phyloP scores from a whole-genome alignment of 2,888 invertebrate species.

The Oscheius sp. region DNA sequence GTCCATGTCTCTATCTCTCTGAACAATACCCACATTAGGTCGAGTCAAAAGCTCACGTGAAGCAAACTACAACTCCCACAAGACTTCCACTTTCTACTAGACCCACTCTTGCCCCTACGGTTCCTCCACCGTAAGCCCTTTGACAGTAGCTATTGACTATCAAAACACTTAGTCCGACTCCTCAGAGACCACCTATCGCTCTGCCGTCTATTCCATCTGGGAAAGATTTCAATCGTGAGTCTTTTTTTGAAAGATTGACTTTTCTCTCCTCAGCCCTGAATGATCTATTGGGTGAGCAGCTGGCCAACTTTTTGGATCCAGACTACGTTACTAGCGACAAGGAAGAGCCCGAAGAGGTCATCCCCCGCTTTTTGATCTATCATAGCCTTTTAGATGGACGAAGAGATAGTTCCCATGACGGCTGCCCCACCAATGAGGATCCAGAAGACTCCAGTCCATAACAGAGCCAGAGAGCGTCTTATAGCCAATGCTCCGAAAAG shows the following conservation, averaged over 20 bases:
- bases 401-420: too few relatives aligned
- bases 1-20: neutral
- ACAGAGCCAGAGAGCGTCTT: too few relatives aligned
- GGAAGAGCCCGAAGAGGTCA: slow-evolving; percentile 22
- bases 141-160: neutral
- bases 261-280: slow-evolving; percentile 47
- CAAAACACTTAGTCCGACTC: neutral
- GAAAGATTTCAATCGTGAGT: slow-evolving; percentile 36
- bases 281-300: slow-evolving; percentile 62
- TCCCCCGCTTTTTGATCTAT: neutral
- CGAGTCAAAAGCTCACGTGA: neutral
- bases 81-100: neutral
- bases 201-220: neutral
- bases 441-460: too few relatives aligned
- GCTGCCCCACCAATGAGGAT: too few relatives aligned
- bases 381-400: too few relatives aligned
- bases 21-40: neutral
- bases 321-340: slow-evolving; percentile 53
- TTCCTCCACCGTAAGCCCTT: neutral
- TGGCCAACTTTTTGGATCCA: slow-evolving; percentile 65
- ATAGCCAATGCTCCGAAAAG: too few relatives aligned
- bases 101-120: neutral
- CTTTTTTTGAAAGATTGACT: neutral
- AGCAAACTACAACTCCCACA: neutral
- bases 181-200: slow-evolving; percentile 5